Base-by-base conservation (phyloP, 1,140 invertebrate species). In the Dinoponera quadriceps region DNA sequence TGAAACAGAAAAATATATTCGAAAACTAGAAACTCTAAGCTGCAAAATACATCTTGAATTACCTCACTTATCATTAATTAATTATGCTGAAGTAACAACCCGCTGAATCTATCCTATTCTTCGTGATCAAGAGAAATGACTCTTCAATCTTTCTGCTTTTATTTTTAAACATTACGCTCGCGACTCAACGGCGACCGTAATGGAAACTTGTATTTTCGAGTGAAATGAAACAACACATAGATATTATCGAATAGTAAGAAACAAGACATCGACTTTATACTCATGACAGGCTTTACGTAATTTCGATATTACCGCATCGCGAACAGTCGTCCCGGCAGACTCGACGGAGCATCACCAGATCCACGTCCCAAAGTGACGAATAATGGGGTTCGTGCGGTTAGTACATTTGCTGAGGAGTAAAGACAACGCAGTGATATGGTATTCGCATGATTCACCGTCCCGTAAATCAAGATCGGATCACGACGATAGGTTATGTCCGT, bases 371-470 rank as follows among this genome's bases (percentile, higher is more conserved):
- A 74, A 75, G 18, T 38, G 51, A 74, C 29, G 25, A 68, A 83
- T 16, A 44, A 88, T 88, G 86, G 49, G 25, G 20, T 33, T 85
- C 49, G 54, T 66, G 20, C 65, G 86, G 86, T 88, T 82, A 87
- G 86, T 88, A 88, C 54, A 33, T 20, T 59, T 29, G 14, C 18
- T 22, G 44, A 88, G 33, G 78, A 72, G 0, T 62, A 75, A 69
- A 48, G 27, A 87, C 11, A 7, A 20, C 1, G 13, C 48, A 7
- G 13, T 55, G 20, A 65, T 54, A 82, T 27, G 71, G 65, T 88
- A 88, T 66, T 77, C 27, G n/a, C 51, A 72, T 59, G 33, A 2
- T 51, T 22, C 48, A 25, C 20, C 29, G 0, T 29, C 1, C 16
- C 22, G 4, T 16, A 9, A 7, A 44, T 49, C 16, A 3, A 51